phyloP scores from a whole-genome alignment of 2,113 vertebrate species.

The Amphiprion ocellaris region DNA sequence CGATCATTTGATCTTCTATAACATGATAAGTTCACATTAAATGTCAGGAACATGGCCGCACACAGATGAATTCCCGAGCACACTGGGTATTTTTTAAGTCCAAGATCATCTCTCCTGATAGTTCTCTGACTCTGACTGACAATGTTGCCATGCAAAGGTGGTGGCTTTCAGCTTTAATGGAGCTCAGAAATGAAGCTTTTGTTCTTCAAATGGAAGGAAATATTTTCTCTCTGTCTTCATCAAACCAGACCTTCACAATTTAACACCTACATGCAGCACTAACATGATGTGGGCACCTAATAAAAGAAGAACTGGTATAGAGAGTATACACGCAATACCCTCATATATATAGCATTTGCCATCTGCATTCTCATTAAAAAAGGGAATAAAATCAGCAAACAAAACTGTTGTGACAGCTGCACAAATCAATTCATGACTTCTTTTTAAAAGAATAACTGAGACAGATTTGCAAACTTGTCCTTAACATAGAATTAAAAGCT shows the following conservation, averaged over 20 bases:
- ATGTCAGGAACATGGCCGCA: not conserved
- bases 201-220: not conserved
- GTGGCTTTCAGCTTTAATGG: not conserved
- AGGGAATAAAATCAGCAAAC: not conserved
- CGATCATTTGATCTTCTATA: slow-evolving; percentile 9
- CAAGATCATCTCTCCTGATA: not conserved
- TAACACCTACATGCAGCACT: not conserved
- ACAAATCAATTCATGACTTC: not conserved
- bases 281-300: not conserved
- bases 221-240: not conserved
- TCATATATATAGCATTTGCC: not conserved
- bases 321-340: not conserved
- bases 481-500: not conserved
- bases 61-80: not conserved
- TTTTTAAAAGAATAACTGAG: not conserved
- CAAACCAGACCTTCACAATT: not conserved
- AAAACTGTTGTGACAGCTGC: not conserved
- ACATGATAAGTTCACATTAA: not conserved
- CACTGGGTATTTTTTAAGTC: not conserved
- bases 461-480: not conserved
- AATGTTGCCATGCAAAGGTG: not conserved
- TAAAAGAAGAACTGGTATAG: not conserved
- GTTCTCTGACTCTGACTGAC: not conserved
- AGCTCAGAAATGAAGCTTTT: not conserved
- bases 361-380: not conserved